Evolutionary conservation across 1,140 invertebrate genomes (phyloP), one percentile per base, ranked within the genome.

Genomic region (Diorhabda sublineata): DNA sequence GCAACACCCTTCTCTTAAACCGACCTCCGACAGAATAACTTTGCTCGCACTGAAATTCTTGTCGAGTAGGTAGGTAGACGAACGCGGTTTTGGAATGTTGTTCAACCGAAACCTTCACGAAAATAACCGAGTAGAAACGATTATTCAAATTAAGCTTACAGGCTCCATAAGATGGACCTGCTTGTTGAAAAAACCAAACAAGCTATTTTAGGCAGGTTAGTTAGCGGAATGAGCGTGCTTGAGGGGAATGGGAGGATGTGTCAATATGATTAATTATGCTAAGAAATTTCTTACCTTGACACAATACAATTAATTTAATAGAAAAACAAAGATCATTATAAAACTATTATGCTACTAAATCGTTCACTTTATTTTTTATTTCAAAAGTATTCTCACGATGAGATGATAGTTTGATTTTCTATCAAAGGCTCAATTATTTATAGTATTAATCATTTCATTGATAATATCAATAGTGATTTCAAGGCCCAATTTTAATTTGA

Each of bases 11-110:
- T 2, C 67, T 64, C 42, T 43, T n/a, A 3, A 45, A 63, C 42
- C 68, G 64, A 45, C 65, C 70, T 72, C 73, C 70, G 73, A 69
- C 67, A 44, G 70, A 74, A 69, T 73, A 67, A 64, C 4, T 58
- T 45, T 64, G 44, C 44, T 45, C 45, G 59, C 45, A 59, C 68
- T 7, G 63, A 64, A 66, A 9, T 42, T 59, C 65, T 45, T 26
- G 26, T 9, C 7, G n/a, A 9, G 42, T 41, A 63, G 58, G 57
- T 66, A 68, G 64, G 69, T 71, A 64, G 66, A 67, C 69, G 66
- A 64, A 64, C 71, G 66, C 64, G 64, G 56, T 45, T 64, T 70
- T 67, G 74, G 74, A 75, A 75, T 75, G 72, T 71, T 69, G 73
- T 73, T 68, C 44, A 43, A 41, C 45, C 74, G 74, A 73, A 42